A percentile compares a stretch with the other conserved stretches of the same genome.
Evolutionary conservation across 2,113 vertebrate genomes (phyloP).

Genomic region (Chaenogobius annularis): DNA sequence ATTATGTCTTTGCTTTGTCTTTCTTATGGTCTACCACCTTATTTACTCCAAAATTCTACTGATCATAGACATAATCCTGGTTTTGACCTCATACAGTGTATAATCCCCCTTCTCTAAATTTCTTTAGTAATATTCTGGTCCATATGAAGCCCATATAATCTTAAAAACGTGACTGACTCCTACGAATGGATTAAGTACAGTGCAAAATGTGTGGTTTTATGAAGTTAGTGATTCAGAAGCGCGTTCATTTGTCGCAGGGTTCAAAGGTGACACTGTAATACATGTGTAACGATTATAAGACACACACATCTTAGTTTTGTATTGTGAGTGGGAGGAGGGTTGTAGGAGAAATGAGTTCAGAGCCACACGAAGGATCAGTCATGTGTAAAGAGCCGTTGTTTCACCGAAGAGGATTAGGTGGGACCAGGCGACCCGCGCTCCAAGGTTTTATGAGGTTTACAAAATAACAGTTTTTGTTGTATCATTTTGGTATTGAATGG

Average conservation of each 20-base stretch:
- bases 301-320: constrained; percentile 13
- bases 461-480: not conserved
- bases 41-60: not conserved
- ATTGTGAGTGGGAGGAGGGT: constrained; percentile 7
- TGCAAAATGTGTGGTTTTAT: not conserved
- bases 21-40: not conserved
- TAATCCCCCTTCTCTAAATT: not conserved
- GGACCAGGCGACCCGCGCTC: constrained; percentile 37
- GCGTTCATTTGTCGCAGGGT: constrained; percentile 29
- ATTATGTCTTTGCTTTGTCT: not conserved
- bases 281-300: constrained; percentile 48
- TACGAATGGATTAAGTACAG: not conserved
- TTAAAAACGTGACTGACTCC: constrained; percentile 5
- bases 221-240: constrained; percentile 49
- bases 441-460: not conserved
- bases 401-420: constrained; percentile 56
- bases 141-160: not conserved
- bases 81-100: not conserved
- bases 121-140: not conserved
- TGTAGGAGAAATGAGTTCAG: constrained; percentile 15
- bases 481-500: not conserved
- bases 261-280: constrained; percentile 58
- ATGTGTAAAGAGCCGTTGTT: constrained; percentile 54
- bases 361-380: constrained; percentile 37
- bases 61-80: not conserved